Conservation (phyloP, 2,888 invertebrate species). For the Brachypterus glaber region DNA sequence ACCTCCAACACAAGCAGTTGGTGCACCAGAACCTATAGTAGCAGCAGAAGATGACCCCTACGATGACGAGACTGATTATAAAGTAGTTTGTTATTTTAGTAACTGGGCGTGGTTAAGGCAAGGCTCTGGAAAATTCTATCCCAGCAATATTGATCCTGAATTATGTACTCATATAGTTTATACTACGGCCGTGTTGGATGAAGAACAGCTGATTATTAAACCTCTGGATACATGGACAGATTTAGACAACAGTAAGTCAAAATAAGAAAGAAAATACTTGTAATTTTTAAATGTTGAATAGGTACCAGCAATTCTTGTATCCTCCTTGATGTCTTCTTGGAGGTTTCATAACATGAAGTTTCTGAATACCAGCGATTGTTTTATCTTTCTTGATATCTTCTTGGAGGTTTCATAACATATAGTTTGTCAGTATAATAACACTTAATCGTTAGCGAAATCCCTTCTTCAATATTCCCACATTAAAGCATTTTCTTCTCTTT, state of each 20-base stretch:
- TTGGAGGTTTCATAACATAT: too few relatives aligned
- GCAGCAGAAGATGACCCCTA: conserved; percentile 10
- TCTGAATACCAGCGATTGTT: too few relatives aligned
- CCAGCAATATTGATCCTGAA: conserved; percentile 72
- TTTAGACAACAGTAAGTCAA: conserved; percentile 74
- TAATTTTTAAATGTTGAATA: conserved; percentile 7
- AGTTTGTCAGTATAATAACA: too few relatives aligned
- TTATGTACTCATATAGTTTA: conserved; percentile 88
- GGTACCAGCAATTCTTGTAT: too few relatives aligned
- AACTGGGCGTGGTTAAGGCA: conserved; percentile 94
- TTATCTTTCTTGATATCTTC: too few relatives aligned
- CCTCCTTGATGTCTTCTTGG: too few relatives aligned
- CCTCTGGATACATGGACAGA: conserved; percentile 85
- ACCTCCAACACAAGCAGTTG: conserved; percentile 9
- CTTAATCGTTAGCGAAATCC: too few relatives aligned
- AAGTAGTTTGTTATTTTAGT: conserved; percentile 84
- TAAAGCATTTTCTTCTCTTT: too few relatives aligned
- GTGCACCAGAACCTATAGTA: conserved; percentile 20
- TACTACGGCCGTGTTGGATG: conserved; percentile 81
- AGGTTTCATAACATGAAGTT: too few relatives aligned
- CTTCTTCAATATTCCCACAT: too few relatives aligned
- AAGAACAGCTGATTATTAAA: conserved; percentile 63
- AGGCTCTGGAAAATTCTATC: conserved; percentile 69
- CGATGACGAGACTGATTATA: conserved; percentile 42
- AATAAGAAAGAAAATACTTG: conserved; percentile 13